Evolutionary conservation across 2,888 invertebrate genomes (phyloP), one percentile per base, ranked within the genome.

Genomic region (Palloptera scutellata): DNA sequence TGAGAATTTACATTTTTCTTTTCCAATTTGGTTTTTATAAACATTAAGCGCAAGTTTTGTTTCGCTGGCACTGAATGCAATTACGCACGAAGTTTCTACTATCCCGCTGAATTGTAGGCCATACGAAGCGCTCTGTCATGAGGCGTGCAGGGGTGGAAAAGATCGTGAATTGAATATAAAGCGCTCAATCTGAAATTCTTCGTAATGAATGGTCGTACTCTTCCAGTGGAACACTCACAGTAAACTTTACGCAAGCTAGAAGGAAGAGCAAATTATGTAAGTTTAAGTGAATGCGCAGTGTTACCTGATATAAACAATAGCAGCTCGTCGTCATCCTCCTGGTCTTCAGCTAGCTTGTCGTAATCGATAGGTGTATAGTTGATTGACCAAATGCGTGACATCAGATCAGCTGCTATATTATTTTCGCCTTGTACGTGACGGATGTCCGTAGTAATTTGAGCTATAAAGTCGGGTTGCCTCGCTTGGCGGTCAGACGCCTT

Each of bases 81-180:
- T 61, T 58, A 54, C 55, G 42, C 20, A 61, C 67, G 41, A 69
- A 69, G 57, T 51, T 12, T 58, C 64, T 30, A 45, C 65, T 65
- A 58, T 79, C 76, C 40, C 66, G 64, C n/a, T 70, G 71, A 17
- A 78, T 70, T 15, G 30, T 20, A 1, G 75, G 76, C 78, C 77
- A 78, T 12, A 79, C 71, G 61, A 72, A 79, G 13, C 75, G 71
- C 52, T 70, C 51, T 9, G 65, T 55, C 17, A 78, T 70, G 40
- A 74, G 48, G 20, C 53, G 53, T 6, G 30, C 30, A 54, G 5
- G 63, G 57, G 45, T 64, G 70, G 54, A 71, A 55, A 53, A 74
- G 61, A 41, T 70, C 54, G 17, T 75, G 73, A 6, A 63, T 66
- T 10, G 64, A 19, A 30, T 68, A 61, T 41, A 76, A 67, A 45